Conservation (phyloP, 2,888 invertebrate genomes). For the Platynereis dumerilii region DNA sequence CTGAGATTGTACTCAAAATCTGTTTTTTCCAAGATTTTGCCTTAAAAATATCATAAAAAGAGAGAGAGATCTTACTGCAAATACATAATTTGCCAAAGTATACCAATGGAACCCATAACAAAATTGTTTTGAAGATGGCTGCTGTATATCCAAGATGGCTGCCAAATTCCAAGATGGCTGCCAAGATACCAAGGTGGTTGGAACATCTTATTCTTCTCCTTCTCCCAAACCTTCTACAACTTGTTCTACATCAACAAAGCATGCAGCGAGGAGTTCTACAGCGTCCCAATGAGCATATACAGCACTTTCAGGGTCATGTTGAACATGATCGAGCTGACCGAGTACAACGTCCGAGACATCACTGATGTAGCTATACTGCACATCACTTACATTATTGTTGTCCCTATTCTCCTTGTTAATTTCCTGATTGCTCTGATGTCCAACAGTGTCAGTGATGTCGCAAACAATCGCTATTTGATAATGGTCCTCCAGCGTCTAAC, state of each 20-base stretch:
- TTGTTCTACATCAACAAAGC: constrained; percentile 20
- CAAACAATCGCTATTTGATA: constrained; percentile 22
- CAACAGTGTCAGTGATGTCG: constrained; percentile 25
- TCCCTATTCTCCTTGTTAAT: constrained; percentile 28
- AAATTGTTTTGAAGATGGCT: too few species aligned
- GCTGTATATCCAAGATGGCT: too few species aligned
- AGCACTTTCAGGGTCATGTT: constrained; percentile 26
- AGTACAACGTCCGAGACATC: constrained; percentile 5
- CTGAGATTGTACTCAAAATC: too few species aligned
- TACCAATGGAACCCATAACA: too few species aligned
- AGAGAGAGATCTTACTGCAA: too few species aligned
- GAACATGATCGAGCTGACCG: constrained; percentile 27
- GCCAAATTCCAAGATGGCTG: too few species aligned
- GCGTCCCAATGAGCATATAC: constrained; percentile 18
- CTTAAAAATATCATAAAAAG: too few species aligned
- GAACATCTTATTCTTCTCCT: constrained; percentile 23
- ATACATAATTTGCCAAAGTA: too few species aligned
- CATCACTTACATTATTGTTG: constrained; percentile 26
- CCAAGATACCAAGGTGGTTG: too few species aligned
- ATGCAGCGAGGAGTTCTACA: constrained; percentile 13
- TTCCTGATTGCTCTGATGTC: constrained; percentile 32
- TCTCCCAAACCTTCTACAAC: constrained; percentile 26
- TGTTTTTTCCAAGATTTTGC: too few species aligned
- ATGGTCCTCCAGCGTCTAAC: constrained; percentile 26
- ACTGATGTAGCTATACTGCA: constrained; percentile 25